Evolutionary conservation across 2,797 vertebrate genomes (phyloP).

Genomic region (Hylomyscus alleni): DNA sequence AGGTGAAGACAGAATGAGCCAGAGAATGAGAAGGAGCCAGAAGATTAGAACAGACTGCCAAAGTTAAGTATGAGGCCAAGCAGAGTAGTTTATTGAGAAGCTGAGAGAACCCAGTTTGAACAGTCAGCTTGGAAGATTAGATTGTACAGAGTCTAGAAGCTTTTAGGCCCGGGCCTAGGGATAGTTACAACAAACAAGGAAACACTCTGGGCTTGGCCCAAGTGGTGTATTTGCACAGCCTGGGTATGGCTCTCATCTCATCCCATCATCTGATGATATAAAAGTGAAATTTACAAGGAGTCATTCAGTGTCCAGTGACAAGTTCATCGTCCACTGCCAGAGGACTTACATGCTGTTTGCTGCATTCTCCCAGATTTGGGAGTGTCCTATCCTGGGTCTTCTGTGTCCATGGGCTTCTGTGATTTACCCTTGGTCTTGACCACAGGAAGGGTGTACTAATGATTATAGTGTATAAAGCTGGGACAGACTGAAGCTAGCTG

Average conservation of each 20-base stretch:
- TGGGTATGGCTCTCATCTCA: neutral
- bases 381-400: neutral
- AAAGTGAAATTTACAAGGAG: neutral
- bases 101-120: neutral
- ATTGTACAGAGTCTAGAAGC: neutral
- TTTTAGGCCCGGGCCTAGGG: neutral
- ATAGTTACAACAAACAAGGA: neutral
- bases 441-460: neutral
- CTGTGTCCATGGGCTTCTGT: neutral
- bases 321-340: neutral
- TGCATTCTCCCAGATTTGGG: neutral
- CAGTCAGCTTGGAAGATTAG: neutral
- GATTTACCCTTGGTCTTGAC: neutral
- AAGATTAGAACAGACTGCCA: neutral
- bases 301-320: accelerated
- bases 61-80: neutral
- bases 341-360: neutral
- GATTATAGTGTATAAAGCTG: neutral
- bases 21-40: neutral
- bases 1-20: neutral
- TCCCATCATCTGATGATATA: neutral
- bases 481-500: neutral
- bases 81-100: neutral
- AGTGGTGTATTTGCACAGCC: neutral
- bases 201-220: neutral